Evolutionary conservation across 1,140 invertebrate species (phyloP).

Genomic region (Formica selysi): DNA sequence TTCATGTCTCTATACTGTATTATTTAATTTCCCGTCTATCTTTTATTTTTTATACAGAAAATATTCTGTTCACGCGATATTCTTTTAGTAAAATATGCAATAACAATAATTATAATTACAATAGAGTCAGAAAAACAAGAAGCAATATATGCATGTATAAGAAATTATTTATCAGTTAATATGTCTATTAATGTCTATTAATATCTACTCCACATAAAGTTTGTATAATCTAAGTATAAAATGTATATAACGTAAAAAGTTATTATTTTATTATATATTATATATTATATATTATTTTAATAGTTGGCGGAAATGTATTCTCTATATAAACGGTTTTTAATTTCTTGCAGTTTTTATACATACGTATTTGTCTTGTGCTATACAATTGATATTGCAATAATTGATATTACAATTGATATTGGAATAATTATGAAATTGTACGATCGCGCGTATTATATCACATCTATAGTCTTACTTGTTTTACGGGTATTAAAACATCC

Average conservation of each 20-base stretch:
- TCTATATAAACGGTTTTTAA: background rate
- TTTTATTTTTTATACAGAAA: background rate
- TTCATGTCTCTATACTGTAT: background rate
- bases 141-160: background rate
- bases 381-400: background rate
- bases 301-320: background rate
- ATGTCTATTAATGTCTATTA: background rate
- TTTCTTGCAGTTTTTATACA: background rate
- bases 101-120: background rate
- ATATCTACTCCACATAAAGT: slow-evolving; percentile 8
- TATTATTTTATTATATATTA: too few species aligned
- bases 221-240: background rate
- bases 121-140: background rate
- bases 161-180: background rate
- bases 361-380: background rate
- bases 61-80: background rate
- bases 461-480: slow-evolving; percentile 62
- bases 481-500: slow-evolving; percentile 72
- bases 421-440: slow-evolving; percentile 38
- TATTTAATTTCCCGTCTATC: background rate
- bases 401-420: background rate
- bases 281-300: background rate
- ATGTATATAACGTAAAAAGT: background rate
- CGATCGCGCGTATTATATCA: background rate
- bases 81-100: background rate